Evolutionary conservation across 2,113 vertebrate species (phyloP).

Genomic region (Brevimyrus niger): DNA sequence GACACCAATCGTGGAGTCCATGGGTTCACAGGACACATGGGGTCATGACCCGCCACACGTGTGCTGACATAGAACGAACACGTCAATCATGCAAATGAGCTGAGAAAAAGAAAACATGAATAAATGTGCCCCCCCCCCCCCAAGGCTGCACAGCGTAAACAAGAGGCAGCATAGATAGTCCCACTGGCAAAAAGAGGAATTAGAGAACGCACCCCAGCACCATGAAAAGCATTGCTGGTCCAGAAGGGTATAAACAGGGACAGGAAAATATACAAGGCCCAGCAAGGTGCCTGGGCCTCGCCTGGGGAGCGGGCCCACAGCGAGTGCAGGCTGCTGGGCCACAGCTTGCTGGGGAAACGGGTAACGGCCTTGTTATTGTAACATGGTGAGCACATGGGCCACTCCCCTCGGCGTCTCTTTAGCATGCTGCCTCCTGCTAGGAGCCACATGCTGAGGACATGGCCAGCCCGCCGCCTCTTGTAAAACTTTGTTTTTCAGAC

Average conservation of each 20-base stretch:
- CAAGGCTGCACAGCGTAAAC: constrained; percentile 19
- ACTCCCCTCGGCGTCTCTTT: constrained; percentile 61
- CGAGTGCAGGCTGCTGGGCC: constrained; percentile 30
- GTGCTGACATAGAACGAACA: background rate
- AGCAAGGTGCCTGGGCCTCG: constrained; percentile 41
- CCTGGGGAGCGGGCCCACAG: constrained; percentile 32
- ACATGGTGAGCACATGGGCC: constrained; percentile 75
- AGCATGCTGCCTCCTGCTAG: constrained; percentile 53
- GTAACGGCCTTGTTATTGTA: constrained; percentile 67
- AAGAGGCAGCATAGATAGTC: background rate
- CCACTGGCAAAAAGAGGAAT: constrained; percentile 27
- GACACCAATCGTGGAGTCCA: background rate
- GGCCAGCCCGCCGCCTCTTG: background rate
- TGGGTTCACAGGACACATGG: background rate
- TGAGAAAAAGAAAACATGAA: background rate
- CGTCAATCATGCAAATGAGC: background rate
- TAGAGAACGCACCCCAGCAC: constrained; percentile 42
- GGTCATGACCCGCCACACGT: background rate
- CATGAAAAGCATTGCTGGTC: constrained; percentile 39
- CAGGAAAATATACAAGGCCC: constrained; percentile 67
- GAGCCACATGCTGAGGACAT: constrained; percentile 20
- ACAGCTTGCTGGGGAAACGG: constrained; percentile 43
- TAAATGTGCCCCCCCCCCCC: background rate
- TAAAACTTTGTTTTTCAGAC: constrained; percentile 10
- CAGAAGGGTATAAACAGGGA: constrained; percentile 75